These are phyloP conservation scores for Mellivora capensis DNA, from an alignment of 2,113 vertebrate species.

Conservation along the genomic window DNA sequence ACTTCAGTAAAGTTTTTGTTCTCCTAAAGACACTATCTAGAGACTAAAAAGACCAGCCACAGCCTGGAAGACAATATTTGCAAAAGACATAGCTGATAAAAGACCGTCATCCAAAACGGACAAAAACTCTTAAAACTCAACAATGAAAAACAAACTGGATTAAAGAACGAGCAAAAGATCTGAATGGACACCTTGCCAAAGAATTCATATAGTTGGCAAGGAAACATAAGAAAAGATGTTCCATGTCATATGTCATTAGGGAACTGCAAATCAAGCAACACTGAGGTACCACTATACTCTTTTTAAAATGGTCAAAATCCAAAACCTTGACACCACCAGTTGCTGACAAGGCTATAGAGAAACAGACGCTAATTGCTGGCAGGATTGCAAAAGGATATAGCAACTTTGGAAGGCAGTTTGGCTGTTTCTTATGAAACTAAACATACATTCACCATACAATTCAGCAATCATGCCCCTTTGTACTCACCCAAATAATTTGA, in stretches of 20 bases:
- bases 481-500: not conserved
- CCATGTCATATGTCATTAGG: not conserved
- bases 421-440: not conserved
- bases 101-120: not conserved
- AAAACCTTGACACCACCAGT: not conserved
- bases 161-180: not conserved
- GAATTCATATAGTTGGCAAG: not conserved
- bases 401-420: not conserved
- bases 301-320: not conserved
- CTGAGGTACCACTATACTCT: not conserved
- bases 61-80: not conserved
- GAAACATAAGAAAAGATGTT: not conserved
- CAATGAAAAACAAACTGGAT: not conserved
- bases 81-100: not conserved
- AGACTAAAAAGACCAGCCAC: not conserved
- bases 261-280: not conserved
- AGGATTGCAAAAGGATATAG: not conserved
- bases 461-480: not conserved
- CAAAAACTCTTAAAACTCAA: not conserved
- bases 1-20: not conserved
- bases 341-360: not conserved
- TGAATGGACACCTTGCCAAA: not conserved
- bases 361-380: not conserved
- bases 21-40: not conserved
- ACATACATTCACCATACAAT: not conserved